phyloP scores from a whole-genome alignment of 2,888 invertebrate species.

The Chymomyza caudatula region DNA sequence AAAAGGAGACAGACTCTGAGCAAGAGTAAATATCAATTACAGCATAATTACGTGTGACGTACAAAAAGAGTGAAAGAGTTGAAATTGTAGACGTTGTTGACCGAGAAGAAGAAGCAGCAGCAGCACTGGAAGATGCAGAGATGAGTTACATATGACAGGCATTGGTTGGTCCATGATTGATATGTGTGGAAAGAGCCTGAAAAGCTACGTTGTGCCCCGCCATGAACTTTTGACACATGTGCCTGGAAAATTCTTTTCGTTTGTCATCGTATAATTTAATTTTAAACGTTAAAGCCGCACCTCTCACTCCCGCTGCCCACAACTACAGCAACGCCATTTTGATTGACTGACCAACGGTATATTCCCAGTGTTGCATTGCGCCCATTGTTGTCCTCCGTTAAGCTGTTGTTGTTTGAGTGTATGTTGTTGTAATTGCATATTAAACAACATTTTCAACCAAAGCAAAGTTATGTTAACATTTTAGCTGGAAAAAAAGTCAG shows the following conservation, averaged over 20 bases:
- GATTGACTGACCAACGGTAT: slow-evolving; percentile 63
- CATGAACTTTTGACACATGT: slow-evolving; percentile 48
- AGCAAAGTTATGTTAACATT: slow-evolving; percentile 49
- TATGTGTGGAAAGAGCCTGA: slow-evolving; percentile 52
- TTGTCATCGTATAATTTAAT: slow-evolving; percentile 67
- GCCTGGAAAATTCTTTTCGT: slow-evolving; percentile 56
- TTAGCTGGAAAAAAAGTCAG: slow-evolving; percentile 1
- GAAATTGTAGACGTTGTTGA: neutral
- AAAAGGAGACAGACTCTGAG: too few species aligned
- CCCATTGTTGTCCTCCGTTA: slow-evolving; percentile 34
- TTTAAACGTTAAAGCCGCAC: slow-evolving; percentile 53
- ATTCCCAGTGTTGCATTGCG: slow-evolving; percentile 11
- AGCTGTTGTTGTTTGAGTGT: neutral
- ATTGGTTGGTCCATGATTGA: slow-evolving; percentile 46
- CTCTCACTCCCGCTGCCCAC: slow-evolving; percentile 8
- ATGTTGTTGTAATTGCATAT: slow-evolving; percentile 61
- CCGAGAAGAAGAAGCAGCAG: neutral
- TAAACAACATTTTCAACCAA: slow-evolving; percentile 58
- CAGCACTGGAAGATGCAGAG: slow-evolving; percentile 1
- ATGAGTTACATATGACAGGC: slow-evolving; percentile 47
- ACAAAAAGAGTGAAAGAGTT: slow-evolving; percentile 20
- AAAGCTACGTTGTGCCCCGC: slow-evolving; percentile 30
- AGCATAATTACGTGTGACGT: slow-evolving; percentile 72
- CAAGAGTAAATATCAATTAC: slow-evolving; percentile 69
- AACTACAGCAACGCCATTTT: slow-evolving; percentile 20